Conservation (phyloP, 2,797 vertebrate genomes). For the Botia almorhae region DNA sequence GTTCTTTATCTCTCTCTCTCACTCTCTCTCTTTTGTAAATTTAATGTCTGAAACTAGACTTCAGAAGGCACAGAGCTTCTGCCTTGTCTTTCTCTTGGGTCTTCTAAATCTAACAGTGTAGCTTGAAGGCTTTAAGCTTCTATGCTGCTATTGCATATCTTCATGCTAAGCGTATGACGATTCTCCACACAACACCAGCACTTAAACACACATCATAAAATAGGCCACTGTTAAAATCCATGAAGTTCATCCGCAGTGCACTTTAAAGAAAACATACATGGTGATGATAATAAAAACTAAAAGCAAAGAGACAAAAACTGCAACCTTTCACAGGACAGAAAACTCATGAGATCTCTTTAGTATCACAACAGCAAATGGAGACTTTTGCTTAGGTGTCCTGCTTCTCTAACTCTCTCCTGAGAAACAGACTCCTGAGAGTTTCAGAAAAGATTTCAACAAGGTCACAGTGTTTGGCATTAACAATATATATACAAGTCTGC, state of each 20-base stretch:
- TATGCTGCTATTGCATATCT: constrained; percentile 36
- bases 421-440: not conserved
- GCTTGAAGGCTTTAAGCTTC: constrained; percentile 48
- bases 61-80: constrained; percentile 48
- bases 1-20: not conserved
- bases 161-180: constrained; percentile 32
- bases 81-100: constrained; percentile 46
- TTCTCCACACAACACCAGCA: constrained; percentile 21
- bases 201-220: constrained; percentile 38
- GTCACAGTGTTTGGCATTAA: not conserved
- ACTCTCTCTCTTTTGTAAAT: constrained; percentile 54
- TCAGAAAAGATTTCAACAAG: not conserved
- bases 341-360: not conserved
- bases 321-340: not conserved
- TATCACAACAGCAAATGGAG: not conserved
- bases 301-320: not conserved
- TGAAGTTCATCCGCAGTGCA: not conserved
- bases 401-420: too few species aligned
- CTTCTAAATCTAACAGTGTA: constrained; percentile 44
- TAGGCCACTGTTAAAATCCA: constrained; percentile 21
- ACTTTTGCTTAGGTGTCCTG: too few species aligned
- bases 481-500: not conserved
- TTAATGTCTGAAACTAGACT: constrained; percentile 60
- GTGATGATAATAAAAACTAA: constrained; percentile 4
- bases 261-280: constrained; percentile 1